Conservation (phyloP, 2,888 invertebrate species). For the Acanthosepion pharaonis region DNA sequence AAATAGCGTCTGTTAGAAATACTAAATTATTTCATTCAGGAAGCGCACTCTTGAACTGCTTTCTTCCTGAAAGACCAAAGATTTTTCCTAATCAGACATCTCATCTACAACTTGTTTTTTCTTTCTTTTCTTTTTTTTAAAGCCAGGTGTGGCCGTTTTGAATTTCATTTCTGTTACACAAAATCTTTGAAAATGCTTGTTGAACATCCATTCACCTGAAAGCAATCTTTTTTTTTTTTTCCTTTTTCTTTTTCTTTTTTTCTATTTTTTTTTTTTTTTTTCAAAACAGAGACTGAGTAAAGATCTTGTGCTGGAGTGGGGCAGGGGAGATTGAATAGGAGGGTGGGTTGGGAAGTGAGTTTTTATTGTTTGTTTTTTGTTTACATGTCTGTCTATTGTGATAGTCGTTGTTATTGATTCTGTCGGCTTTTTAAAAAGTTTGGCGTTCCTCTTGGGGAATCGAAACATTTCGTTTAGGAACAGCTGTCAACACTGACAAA, state of each 20-base stretch:
- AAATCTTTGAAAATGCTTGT: neutral
- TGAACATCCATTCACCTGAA: neutral
- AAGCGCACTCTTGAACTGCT: too few relatives aligned
- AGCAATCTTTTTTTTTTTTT: neutral
- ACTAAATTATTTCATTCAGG: too few relatives aligned
- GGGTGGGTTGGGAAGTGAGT: neutral
- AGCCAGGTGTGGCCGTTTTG: neutral
- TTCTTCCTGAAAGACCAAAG: too few relatives aligned
- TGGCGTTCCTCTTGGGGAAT: neutral
- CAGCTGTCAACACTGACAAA: neutral
- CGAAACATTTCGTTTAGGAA: neutral
- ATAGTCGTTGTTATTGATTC: neutral
- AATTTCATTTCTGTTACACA: neutral
- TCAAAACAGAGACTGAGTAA: neutral
- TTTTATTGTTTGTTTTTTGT: neutral
- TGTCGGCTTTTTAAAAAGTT: neutral
- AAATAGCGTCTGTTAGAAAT: too few relatives aligned
- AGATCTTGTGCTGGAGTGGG: too few relatives aligned
- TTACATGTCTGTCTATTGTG: neutral
- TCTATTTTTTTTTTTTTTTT: neutral
- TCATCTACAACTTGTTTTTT: neutral
- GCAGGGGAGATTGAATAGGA: too few relatives aligned
- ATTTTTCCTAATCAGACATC: too few relatives aligned
- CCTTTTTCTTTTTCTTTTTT: neutral
- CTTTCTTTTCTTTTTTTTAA: neutral